phyloP scores from a whole-genome alignment of 2,113 vertebrate species.

The Saguinus midas region DNA sequence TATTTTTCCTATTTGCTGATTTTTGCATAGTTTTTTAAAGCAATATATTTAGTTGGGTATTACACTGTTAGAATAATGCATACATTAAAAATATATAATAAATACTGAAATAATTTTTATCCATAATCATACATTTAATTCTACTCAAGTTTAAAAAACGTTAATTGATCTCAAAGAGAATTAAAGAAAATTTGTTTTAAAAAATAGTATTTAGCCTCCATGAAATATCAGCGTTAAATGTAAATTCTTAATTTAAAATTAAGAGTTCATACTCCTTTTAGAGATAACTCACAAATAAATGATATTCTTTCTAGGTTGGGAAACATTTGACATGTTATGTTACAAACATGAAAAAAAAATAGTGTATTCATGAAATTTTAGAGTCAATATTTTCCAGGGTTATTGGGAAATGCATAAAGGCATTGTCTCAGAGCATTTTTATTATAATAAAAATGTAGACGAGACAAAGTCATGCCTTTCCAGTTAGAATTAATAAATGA shows the following conservation, averaged over 20 bases:
- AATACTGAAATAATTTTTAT: neutral
- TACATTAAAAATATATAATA: neutral
- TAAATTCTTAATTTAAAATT: neutral
- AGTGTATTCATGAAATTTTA: neutral
- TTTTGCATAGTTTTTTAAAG: neutral
- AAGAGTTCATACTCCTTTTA: neutral
- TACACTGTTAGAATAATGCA: neutral
- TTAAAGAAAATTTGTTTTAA: neutral
- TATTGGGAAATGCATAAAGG: neutral
- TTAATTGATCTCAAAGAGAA: neutral
- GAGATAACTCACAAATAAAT: neutral
- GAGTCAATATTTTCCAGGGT: constrained; percentile 2
- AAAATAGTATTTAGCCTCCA: neutral
- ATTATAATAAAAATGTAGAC: constrained; percentile 42
- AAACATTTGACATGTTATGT: neutral
- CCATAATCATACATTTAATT: neutral
- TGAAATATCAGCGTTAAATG: neutral
- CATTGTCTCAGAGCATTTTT: neutral
- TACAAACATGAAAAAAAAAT: neutral
- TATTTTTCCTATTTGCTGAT: neutral
- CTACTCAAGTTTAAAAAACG: neutral
- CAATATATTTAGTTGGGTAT: neutral
- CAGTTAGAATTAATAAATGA: constrained; percentile 40
- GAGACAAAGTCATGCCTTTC: neutral
- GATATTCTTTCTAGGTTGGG: neutral